A percentile compares a stretch with the other conserved stretches of the same genome.
Evolutionary conservation across 2,888 invertebrate genomes (phyloP).

Genomic region (Sphaeridia pumilis): DNA sequence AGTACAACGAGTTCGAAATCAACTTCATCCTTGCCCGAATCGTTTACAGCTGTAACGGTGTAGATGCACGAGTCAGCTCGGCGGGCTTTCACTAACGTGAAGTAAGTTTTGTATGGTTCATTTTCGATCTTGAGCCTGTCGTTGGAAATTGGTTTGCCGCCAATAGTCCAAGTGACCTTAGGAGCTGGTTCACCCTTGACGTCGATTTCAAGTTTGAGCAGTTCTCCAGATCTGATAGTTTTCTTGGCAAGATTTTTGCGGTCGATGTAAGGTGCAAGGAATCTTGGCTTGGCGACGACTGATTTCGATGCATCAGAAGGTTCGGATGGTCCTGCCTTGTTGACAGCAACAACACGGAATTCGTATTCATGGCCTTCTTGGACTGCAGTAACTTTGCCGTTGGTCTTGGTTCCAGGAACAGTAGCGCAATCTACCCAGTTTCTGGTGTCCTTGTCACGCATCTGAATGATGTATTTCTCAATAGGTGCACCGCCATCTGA

Average conservation of each 20-base stretch:
- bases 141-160: slow-evolving; percentile 61
- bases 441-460: slow-evolving; percentile 85
- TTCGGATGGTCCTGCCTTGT: slow-evolving; percentile 85
- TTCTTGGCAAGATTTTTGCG: slow-evolving; percentile 73
- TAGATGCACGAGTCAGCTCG: slow-evolving; percentile 83
- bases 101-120: slow-evolving; percentile 71
- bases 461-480: slow-evolving; percentile 72
- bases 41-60: slow-evolving; percentile 81
- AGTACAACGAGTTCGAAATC: slow-evolving; percentile 81
- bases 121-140: slow-evolving; percentile 68
- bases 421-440: slow-evolving; percentile 88
- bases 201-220: slow-evolving; percentile 77
- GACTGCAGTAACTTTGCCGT: slow-evolving; percentile 77
- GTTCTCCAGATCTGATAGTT: slow-evolving; percentile 79
- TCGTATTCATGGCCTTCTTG: slow-evolving; percentile 84
- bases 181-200: slow-evolving; percentile 83
- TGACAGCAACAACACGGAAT: slow-evolving; percentile 74
- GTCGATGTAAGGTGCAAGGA: slow-evolving; percentile 82
- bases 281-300: slow-evolving; percentile 78
- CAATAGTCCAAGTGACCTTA: slow-evolving; percentile 78
- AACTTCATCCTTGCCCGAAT: slow-evolving; percentile 86
- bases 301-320: slow-evolving; percentile 80
- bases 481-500: slow-evolving; percentile 83
- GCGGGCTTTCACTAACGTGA: slow-evolving; percentile 64
- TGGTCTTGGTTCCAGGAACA: slow-evolving; percentile 68